Conservation (phyloP, 1,140 invertebrate species). For the Aphaenogaster ashmeadi region DNA sequence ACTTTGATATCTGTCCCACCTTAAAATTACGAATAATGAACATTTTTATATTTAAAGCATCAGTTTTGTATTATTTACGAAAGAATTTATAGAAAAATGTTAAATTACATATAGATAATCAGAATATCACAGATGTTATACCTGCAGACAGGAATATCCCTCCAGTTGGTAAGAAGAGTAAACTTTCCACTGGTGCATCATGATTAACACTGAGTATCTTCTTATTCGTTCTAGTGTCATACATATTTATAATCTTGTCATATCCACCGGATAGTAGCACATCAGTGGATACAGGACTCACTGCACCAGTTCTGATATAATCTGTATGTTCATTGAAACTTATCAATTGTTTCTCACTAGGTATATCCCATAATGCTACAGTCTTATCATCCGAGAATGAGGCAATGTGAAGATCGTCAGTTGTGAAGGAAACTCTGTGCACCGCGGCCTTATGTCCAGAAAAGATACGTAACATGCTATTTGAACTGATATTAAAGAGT, state of each 20-base stretch:
- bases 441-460: slow-evolving; percentile 89
- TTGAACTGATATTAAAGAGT: slow-evolving; percentile 95
- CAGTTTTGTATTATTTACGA: background rate
- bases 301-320: slow-evolving; percentile 93
- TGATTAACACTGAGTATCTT: slow-evolving; percentile 94
- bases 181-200: slow-evolving; percentile 95
- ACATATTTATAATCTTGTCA: slow-evolving; percentile 96
- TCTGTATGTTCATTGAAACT: slow-evolving; percentile 93
- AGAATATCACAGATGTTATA: slow-evolving; percentile 70
- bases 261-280: slow-evolving; percentile 96
- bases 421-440: slow-evolving; percentile 94
- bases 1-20: slow-evolving; percentile 97
- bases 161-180: slow-evolving; percentile 96
- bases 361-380: slow-evolving; percentile 96
- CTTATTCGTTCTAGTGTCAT: slow-evolving; percentile 93
- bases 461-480: slow-evolving; percentile 91
- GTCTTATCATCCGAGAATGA: slow-evolving; percentile 98
- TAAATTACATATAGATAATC: slow-evolving; percentile 32
- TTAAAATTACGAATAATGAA: slow-evolving; percentile 73
- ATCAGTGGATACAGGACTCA: slow-evolving; percentile 92
- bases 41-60: slow-evolving; percentile 3
- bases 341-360: slow-evolving; percentile 91
- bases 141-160: slow-evolving; percentile 96
- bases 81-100: background rate
- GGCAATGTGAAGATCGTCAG: slow-evolving; percentile 92